Conservation (phyloP, 2,888 invertebrate genomes). For the Digitonthophagus gazella region DNA sequence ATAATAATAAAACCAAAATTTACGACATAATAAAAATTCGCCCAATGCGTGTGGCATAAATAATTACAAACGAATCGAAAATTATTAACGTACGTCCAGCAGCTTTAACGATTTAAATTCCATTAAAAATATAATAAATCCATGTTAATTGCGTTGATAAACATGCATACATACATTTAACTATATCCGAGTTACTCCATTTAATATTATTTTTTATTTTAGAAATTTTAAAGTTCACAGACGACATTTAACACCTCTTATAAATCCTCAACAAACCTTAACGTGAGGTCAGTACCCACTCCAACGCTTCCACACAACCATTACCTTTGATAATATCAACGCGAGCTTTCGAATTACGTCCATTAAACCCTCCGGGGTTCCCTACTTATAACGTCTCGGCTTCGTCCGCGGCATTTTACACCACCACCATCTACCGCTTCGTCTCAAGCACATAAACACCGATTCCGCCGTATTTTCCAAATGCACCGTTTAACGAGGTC, state of each 20-base stretch:
- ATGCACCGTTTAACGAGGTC: constrained; percentile 4
- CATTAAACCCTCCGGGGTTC: background rate
- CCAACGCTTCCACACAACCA: background rate
- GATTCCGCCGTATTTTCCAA: background rate
- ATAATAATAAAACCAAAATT: background rate
- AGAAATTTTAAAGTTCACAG: no score
- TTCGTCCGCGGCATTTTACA: background rate
- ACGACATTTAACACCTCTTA: background rate
- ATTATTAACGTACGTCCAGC: background rate
- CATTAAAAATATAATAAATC: background rate
- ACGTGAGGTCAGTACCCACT: background rate
- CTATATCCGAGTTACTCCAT: no score
- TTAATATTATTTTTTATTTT: no score
- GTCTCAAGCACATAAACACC: background rate
- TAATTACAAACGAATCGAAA: background rate
- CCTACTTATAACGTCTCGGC: background rate
- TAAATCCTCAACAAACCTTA: background rate
- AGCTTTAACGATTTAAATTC: background rate
- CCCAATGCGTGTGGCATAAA: background rate
- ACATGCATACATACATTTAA: background rate
- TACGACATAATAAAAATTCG: background rate
- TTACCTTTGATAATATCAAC: background rate
- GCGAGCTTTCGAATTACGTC: background rate
- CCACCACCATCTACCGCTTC: background rate
- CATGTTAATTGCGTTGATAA: background rate